phyloP scores from a whole-genome alignment of 2,113 vertebrate genomes.

The Chaenocephalus aceratus region DNA sequence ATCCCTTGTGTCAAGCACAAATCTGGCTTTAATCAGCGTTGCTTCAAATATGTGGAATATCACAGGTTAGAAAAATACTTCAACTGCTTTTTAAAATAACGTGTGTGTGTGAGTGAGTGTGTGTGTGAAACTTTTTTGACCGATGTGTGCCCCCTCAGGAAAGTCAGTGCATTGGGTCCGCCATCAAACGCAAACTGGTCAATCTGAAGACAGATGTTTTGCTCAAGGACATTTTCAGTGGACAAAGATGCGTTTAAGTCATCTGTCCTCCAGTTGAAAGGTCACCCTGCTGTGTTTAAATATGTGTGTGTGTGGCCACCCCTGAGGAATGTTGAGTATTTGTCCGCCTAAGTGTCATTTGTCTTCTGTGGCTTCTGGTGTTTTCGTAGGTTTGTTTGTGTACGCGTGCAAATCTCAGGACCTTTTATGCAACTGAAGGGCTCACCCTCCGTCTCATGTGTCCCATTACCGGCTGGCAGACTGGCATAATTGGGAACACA shows the following conservation, averaged over 20 bases:
- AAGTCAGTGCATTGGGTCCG: neutral
- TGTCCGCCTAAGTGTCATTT: neutral
- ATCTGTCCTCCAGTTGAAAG: conserved; percentile 30
- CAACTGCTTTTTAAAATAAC: neutral
- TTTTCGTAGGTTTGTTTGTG: conserved; percentile 36
- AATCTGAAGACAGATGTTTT: conserved; percentile 15
- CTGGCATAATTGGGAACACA: conserved; percentile 58
- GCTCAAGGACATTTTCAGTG: conserved; percentile 41
- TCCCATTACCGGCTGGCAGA: conserved; percentile 61
- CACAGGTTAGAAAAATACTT: neutral
- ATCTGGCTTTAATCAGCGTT: too few relatives aligned
- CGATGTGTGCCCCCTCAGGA: too few relatives aligned
- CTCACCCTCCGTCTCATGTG: conserved; percentile 47
- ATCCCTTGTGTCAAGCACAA: neutral
- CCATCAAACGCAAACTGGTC: neutral
- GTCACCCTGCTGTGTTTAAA: conserved; percentile 26
- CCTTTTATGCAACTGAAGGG: conserved; percentile 18
- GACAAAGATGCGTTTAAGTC: conserved; percentile 34
- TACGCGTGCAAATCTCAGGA: conserved; percentile 34
- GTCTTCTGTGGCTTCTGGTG: conserved; percentile 1
- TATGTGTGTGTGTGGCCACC: conserved; percentile 34
- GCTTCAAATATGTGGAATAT: too few relatives aligned
- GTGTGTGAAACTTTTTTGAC: neutral
- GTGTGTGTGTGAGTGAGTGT: neutral
- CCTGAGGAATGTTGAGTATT: conserved; percentile 46